phyloP scores from a whole-genome alignment of 2,797 vertebrate genomes.

The Arremon brunneinucha region DNA sequence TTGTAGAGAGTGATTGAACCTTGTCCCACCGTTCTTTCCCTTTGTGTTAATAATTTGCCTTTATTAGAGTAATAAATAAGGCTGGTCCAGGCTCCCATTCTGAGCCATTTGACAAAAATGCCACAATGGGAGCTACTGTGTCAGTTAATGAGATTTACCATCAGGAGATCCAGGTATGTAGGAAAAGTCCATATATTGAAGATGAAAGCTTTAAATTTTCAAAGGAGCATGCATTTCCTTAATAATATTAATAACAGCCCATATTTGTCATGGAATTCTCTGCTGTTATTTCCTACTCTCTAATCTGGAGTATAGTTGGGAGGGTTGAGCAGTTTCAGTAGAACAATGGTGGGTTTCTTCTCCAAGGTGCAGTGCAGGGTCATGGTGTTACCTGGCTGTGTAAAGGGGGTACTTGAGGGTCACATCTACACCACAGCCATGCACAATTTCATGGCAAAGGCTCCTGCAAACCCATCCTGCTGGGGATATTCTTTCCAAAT shows the following conservation, averaged over 20 bases:
- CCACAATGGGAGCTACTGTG: background rate
- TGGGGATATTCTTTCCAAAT: background rate
- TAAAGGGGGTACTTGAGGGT: background rate
- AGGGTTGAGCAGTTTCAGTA: background rate
- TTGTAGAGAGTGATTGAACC: background rate
- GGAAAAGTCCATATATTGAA: background rate
- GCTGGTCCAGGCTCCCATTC: background rate
- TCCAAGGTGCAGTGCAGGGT: background rate
- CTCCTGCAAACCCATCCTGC: background rate
- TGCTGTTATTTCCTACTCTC: background rate
- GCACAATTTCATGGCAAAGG: background rate
- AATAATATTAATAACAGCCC: background rate
- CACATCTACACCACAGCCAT: accelerated
- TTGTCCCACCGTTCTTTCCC: background rate
- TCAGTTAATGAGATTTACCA: background rate
- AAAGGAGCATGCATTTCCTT: background rate
- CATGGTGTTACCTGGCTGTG: background rate
- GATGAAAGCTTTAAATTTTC: background rate
- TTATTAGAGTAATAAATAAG: constrained; percentile 9
- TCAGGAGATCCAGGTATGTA: background rate
- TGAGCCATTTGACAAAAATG: background rate
- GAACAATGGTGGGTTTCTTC: background rate
- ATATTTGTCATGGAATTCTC: background rate
- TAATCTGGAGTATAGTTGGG: background rate
- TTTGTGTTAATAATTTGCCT: constrained; percentile 44